Conservation (phyloP, 2,113 vertebrate species). For the Crotalus viridis region DNA sequence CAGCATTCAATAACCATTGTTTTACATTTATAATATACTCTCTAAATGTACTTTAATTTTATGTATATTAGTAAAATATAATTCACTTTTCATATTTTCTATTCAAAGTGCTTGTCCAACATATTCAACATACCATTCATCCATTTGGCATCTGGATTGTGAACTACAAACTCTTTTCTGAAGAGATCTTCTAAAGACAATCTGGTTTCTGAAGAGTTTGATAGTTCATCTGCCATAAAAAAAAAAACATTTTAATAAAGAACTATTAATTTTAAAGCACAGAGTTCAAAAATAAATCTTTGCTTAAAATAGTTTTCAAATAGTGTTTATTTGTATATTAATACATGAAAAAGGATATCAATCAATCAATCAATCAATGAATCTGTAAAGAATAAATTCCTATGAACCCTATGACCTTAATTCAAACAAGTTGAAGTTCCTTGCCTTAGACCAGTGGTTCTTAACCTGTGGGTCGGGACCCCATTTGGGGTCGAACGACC, state of each 20-base stretch:
- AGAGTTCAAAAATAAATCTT: not conserved
- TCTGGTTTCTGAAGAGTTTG: conserved; percentile 87
- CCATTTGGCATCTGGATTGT: conserved; percentile 91
- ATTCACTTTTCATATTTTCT: not conserved
- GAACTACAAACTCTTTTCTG: conserved; percentile 82
- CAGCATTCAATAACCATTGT: not conserved
- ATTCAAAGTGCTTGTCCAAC: not conserved
- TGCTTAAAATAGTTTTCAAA: not conserved
- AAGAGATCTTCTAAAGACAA: conserved; percentile 93
- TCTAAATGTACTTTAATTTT: not conserved
- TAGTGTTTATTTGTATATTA: not conserved
- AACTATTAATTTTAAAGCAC: not conserved
- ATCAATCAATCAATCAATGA: not conserved
- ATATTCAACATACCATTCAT: conserved; percentile 84
- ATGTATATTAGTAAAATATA: not conserved
- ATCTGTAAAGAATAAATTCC: not conserved
- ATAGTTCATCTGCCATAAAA: conserved; percentile 79
- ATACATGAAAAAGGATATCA: not conserved
- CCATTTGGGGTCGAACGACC: no score
- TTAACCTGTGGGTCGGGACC: no score
- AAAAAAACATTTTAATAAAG: not conserved
- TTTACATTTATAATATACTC: not conserved
- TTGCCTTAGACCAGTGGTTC: not conserved
- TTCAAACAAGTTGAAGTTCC: not conserved
- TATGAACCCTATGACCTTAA: not conserved